Percentiles rank a stretch among this genome's conserved stretches.
These are phyloP conservation scores for Labrus mixtus DNA, from an alignment of 2,113 vertebrate species.

Conservation along the genomic window DNA sequence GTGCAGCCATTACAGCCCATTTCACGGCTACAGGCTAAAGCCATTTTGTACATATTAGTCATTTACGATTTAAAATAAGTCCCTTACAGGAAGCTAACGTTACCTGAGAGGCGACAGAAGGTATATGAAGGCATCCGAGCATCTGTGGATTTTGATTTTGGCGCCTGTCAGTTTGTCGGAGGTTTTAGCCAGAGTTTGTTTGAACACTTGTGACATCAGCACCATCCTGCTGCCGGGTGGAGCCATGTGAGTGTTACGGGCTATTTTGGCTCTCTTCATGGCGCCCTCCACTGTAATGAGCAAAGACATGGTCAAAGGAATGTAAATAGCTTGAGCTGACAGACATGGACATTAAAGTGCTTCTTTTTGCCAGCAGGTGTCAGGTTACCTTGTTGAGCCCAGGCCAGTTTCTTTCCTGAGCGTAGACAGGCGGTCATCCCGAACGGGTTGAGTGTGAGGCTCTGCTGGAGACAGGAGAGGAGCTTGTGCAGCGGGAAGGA, in stretches of 20 bases:
- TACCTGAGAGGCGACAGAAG: slow-evolving; percentile 95
- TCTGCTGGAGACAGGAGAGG: slow-evolving; percentile 87
- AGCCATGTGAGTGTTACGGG: slow-evolving; percentile 86
- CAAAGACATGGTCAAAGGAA: slow-evolving; percentile 4
- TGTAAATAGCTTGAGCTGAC: too few species aligned
- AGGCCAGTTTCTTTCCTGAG: slow-evolving; percentile 91
- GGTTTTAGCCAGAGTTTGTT: slow-evolving; percentile 95
- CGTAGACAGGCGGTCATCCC: slow-evolving; percentile 90
- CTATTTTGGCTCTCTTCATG: slow-evolving; percentile 91
- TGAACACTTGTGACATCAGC: slow-evolving; percentile 94
- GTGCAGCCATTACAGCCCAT: too few species aligned
- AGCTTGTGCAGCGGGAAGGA: slow-evolving; percentile 88
- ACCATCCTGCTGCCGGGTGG: slow-evolving; percentile 89
- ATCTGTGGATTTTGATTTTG: slow-evolving; percentile 92
- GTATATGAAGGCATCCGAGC: slow-evolving; percentile 94
- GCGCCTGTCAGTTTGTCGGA: slow-evolving; percentile 90
- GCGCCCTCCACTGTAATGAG: slow-evolving; percentile 89
- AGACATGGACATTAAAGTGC: too few species aligned
- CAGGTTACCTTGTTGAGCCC: slow-evolving; percentile 92
- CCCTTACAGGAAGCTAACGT: neutral
- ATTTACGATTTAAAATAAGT: too few species aligned
- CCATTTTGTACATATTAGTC: too few species aligned
- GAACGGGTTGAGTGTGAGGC: slow-evolving; percentile 88
- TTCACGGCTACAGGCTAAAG: too few species aligned
- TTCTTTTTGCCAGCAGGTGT: neutral